Evolutionary conservation across 92 coral and sea anemone genomes (phyloP), one percentile per base, ranked within the genome.

Genomic region (Palythoa heliodiscus): DNA sequence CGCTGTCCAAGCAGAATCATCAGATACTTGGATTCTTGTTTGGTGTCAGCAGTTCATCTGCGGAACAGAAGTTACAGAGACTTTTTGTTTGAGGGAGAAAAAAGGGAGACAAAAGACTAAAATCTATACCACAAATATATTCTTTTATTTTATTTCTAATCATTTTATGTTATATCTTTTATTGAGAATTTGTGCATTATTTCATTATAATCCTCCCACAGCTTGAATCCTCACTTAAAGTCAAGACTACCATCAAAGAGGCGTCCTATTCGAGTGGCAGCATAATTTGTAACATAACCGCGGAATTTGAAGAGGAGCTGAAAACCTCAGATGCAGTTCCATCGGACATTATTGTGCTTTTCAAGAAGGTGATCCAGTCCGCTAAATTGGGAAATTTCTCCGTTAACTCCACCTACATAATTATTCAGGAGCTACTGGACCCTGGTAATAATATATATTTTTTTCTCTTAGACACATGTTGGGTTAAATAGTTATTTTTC

Each of bases 251-350:
- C 11, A 2, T 74, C 20, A 11, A n/a, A 12, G 78, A 50, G 10
- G 78, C 2, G 14, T 0, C 60, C 37, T 74, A 2, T 50, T 1
- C 16, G 19, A 0, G 4, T 11, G 78, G 78, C 29, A 47, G 58
- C 8, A 23, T 74, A 3, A 74, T 74, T 13, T 60, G 37, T n/a
- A 74, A 48, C 60, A 6, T 74, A 8, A 50, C 61, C 17, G 11
- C 48, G 25, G 29, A 9, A 10, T 11, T 74, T 13, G 61, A 74
- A 53, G 78, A 74, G 78, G 78, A 74, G 78, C 37, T 19, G 20
- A 39, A 43, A 8, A 25, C 78, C 0, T 3, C 12, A 10, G 78
- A 23, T 10, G 38, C 17, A 3, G 2, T 24, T 16, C 61, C 78
- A 8, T 15, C 2, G 0, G 48, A 74, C 16, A 6, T 50, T 24